These are phyloP conservation scores for Papilio machaon DNA, from an alignment of 1,140 invertebrate species.

Conservation along the genomic window DNA sequence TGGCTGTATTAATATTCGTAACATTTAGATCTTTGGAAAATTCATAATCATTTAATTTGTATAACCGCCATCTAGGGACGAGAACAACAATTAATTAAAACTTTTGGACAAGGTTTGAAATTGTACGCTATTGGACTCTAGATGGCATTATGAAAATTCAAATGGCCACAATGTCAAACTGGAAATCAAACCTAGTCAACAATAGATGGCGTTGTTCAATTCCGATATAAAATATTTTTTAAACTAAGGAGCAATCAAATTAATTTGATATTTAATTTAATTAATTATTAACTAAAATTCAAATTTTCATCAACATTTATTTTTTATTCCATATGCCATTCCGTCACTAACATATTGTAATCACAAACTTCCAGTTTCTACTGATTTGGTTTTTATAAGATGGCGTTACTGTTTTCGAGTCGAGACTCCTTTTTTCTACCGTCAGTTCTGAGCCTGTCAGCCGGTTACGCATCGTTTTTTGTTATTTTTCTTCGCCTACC, in stretches of 20 bases:
- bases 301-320: neutral
- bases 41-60: neutral
- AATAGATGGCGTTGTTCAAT: slow-evolving; percentile 4
- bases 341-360: neutral
- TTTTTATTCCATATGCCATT: neutral
- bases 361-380: neutral
- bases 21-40: no score
- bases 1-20: no score
- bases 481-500: slow-evolving; percentile 23
- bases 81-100: neutral
- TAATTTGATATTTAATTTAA: neutral
- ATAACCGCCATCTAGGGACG: neutral
- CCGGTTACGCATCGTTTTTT: slow-evolving; percentile 30
- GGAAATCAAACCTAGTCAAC: neutral
- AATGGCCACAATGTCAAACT: neutral
- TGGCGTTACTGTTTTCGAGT: slow-evolving; percentile 7
- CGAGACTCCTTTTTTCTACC: slow-evolving; percentile 9
- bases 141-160: neutral
- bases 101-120: neutral
- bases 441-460: slow-evolving; percentile 28
- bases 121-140: neutral
- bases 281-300: neutral
- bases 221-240: no score
- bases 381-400: slow-evolving; percentile 10
- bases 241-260: no score